Evolutionary conservation across 2,797 vertebrate genomes (phyloP).

Genomic region (Galagoides demidoff): DNA sequence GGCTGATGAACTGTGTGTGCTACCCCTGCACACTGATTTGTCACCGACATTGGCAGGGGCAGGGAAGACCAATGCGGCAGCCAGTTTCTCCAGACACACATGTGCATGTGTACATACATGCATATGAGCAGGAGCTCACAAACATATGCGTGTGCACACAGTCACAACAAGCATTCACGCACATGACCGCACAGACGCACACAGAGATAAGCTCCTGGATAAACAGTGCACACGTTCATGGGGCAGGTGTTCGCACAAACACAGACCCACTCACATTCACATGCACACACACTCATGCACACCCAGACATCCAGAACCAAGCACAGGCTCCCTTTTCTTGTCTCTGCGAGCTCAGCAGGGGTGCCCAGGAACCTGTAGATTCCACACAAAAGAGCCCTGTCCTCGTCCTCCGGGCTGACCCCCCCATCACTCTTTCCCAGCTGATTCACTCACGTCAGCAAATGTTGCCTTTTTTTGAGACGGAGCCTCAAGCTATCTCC

Average conservation of each 20-base stretch:
- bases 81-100: background rate
- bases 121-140: background rate
- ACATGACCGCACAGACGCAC: background rate
- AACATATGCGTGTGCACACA: background rate
- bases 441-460: background rate
- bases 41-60: no score
- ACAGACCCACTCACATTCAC: background rate
- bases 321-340: background rate
- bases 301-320: background rate
- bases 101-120: fast-evolving
- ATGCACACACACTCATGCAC: no score
- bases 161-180: background rate
- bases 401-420: background rate
- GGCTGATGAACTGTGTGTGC: background rate
- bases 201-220: background rate
- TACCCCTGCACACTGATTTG: background rate
- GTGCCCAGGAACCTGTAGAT: background rate
- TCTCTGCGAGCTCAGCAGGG: background rate
- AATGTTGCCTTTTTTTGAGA: background rate
- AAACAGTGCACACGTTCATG: background rate
- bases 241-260: background rate
- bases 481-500: no score
- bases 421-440: background rate
- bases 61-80: background rate
- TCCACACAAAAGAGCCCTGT: background rate